Percentiles rank a stretch among this genome's conserved stretches.
Conservation (phyloP, 2,888 invertebrate genomes). For the Lithophane leautieri region DNA sequence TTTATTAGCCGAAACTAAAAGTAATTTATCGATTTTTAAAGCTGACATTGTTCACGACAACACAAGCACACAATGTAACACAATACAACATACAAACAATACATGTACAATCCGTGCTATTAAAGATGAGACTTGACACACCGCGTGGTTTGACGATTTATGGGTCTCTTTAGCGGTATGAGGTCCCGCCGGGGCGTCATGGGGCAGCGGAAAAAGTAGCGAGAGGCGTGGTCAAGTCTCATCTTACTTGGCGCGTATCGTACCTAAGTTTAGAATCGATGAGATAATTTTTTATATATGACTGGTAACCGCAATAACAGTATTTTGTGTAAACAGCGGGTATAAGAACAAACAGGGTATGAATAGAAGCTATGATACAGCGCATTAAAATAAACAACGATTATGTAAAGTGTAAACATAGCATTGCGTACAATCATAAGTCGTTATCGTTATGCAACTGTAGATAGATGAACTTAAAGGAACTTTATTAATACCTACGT, state of each 20-base stretch:
- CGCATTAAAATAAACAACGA: constrained; percentile 54
- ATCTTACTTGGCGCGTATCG: too few relatives aligned
- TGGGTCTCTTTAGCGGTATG: too few relatives aligned
- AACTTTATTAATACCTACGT: constrained; percentile 48
- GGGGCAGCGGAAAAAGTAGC: too few relatives aligned
- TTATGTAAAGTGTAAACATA: constrained; percentile 36
- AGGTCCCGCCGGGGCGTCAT: too few relatives aligned
- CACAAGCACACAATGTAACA: constrained; percentile 61
- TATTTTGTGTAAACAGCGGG: constrained; percentile 56
- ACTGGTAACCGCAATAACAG: constrained; percentile 60
- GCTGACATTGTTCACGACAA: constrained; percentile 57
- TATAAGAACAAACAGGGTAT: constrained; percentile 51
- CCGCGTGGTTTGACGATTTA: too few relatives aligned
- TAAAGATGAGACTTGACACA: too few relatives aligned
- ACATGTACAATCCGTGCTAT: background rate
- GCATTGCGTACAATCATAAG: constrained; percentile 45
- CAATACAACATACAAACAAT: constrained; percentile 62
- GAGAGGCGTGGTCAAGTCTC: too few relatives aligned
- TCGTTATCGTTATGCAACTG: constrained; percentile 45
- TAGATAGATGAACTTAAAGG: constrained; percentile 48
- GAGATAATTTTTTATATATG: constrained; percentile 57
- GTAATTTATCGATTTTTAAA: constrained; percentile 57
- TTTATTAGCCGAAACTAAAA: constrained; percentile 43
- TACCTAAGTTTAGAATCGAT: constrained; percentile 48
- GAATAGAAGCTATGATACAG: constrained; percentile 52